Evolutionary conservation across 53 echinoderm and acorn worm genomes (phyloP).

Genomic region (Paracentrotus lividus): DNA sequence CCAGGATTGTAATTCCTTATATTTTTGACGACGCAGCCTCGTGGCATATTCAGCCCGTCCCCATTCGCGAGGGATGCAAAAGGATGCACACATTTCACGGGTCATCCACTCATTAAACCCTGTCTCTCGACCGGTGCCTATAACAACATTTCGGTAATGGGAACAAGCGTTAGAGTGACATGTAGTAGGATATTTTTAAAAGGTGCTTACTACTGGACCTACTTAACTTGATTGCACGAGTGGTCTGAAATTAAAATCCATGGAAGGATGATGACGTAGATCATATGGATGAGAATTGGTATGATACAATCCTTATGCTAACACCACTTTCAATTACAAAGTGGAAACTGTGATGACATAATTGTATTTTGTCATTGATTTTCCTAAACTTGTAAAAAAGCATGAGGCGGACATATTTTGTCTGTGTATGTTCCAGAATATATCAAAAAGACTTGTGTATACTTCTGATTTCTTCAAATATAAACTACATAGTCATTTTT

Average conservation of each 20-base stretch:
- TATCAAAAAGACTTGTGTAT: no score
- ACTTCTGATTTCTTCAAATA: no score
- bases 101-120: neutral
- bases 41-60: neutral
- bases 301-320: neutral
- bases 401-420: no score
- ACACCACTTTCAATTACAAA: neutral
- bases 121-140: neutral
- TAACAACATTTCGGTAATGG: neutral
- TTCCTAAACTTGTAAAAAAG: no score
- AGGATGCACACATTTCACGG: neutral
- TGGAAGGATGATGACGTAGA: slow-evolving; percentile 31
- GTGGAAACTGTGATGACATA: neutral
- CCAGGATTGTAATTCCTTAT: slow-evolving; percentile 11
- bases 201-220: slow-evolving; percentile 24
- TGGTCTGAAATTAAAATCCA: slow-evolving; percentile 41
- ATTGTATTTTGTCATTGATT: no score
- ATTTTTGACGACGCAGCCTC: neutral
- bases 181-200: slow-evolving; percentile 6
- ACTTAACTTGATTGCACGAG: slow-evolving; percentile 46
- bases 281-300: neutral
- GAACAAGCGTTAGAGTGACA: neutral
- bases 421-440: no score
- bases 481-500: no score
- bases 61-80: neutral